Evolutionary conservation across 2,797 vertebrate species (phyloP), one percentile per base, ranked within the genome.

Genomic region (Siniperca scherzeri): DNA sequence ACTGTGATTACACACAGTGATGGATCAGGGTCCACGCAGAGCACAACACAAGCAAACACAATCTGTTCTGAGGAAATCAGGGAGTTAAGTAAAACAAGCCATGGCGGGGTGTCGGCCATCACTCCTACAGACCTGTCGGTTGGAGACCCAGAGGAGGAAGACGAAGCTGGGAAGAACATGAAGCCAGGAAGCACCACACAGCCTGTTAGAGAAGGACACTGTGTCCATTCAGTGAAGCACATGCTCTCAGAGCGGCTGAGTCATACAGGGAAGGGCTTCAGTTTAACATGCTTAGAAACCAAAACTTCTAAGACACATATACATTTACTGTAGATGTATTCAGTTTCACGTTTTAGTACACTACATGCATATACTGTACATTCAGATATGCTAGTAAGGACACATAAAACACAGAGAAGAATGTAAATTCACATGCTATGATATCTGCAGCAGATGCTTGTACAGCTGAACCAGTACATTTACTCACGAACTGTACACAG

Each of bases 1-100:
- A 0, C 25, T 56, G 70, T 62, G 65, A 82, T 82, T 74, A 81
- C 27, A 77, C 46, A 56, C 61, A 73, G 59, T 78, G 87, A 90
- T 85, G 77, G 74, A 80, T 90, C 53, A 6, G 73, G n/a, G 66
- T 57, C 50, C 25, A 7, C 13, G 61, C 6, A 50, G 61, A 78
- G 30, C 56, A 25, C 44, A 73, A 78, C 44, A 61, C 70, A 89
- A 85, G 83, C 75, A 91, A 83, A 87, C 74, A 81, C 9, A 69
- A 36, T 71, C 74, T 82, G 62, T 74, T 85, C 80, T 85, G 66
- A 74, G 50, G 50, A 60, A 83, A 83, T 79, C 22, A 16, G 10
- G 27, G 79, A 68, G 72, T 48, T 36, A 80, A 74, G 69, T 80
- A 56, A 78, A 89, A 78, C 78, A 78, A 80, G 62, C 21, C 11